Base-by-base conservation (phyloP, 2,888 invertebrate genomes). In the Ligdia adustata region DNA sequence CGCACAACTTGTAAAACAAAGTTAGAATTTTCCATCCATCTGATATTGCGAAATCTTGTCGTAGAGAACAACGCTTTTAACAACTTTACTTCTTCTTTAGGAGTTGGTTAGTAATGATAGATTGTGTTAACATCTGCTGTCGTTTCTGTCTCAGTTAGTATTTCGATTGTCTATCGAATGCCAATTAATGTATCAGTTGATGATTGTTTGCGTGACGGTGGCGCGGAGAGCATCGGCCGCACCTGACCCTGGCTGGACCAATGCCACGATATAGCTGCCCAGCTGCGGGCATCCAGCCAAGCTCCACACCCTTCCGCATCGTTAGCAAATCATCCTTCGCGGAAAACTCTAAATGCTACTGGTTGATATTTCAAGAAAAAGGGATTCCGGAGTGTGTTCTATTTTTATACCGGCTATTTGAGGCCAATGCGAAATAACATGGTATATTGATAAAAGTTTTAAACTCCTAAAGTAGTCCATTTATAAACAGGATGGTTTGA, bases 241-340 rank as follows among this genome's bases (percentile, higher is more conserved):
- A 86, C 88, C 81, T 88, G 89, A 90, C 89, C 89, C 82, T 89
- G 88, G 82, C 86, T 87, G 87, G 88, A 83, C 82, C 88, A 87
- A 86, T 89, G 88, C 88, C 89, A 88, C 84, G 72, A 71, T 78
- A 69, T 72, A 77, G 79, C 68, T 61, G 62, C 65, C 59, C 66
- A 58, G 16, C 69, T 66, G 60, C 67, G 75, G 85, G 87, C 88
- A 85, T 35, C 28, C 55, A 58, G 87, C 88, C 88, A 87, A 79
- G 66, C 55, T 59, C 60, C 64, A 49, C 71, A 76, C 78, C 80
- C 86, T 89, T 87, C 88, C 88, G 88, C 86, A 80, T 88, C 76
- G 80, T 75, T 74, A 64, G 72, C 75, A 73, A 74, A 78, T 73
- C 75, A 74, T 78, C 73, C 68, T 76, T 72, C 69, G 70, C 59